Percentiles rank a stretch among this genome's conserved stretches.
phyloP scores from a whole-genome alignment of 2,888 invertebrate species.

The Lydus trimaculatus region DNA sequence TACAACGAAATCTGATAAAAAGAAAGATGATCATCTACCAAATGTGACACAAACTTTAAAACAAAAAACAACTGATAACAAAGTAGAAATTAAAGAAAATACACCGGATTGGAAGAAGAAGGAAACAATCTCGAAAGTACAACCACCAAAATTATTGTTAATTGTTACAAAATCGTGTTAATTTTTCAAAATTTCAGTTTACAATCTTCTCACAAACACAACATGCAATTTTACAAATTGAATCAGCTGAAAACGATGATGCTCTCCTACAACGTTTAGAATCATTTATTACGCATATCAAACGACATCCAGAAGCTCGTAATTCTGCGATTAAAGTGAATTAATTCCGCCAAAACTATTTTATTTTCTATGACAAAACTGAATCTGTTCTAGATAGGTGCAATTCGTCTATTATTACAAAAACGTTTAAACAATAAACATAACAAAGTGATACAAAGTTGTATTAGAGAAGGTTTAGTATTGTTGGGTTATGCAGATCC shows the following conservation, averaged over 20 bases:
- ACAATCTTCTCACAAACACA: slow-evolving; percentile 71
- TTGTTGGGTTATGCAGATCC: slow-evolving; percentile 76
- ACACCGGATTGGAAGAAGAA: slow-evolving; percentile 62
- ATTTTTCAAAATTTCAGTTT: slow-evolving; percentile 57
- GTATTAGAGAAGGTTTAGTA: slow-evolving; percentile 65
- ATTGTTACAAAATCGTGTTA: neutral
- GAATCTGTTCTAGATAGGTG: slow-evolving; percentile 67
- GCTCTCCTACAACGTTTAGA: slow-evolving; percentile 70
- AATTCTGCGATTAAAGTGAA: slow-evolving; percentile 73
- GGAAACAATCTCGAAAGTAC: slow-evolving; percentile 45
- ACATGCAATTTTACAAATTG: slow-evolving; percentile 70
- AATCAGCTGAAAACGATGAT: slow-evolving; percentile 64
- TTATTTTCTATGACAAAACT: slow-evolving; percentile 17
- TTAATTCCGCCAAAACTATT: neutral
- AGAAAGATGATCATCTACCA: slow-evolving; percentile 43
- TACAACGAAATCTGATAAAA: slow-evolving; percentile 7
- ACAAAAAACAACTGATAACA: slow-evolving; percentile 51
- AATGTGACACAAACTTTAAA: slow-evolving; percentile 56
- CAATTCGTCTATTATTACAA: slow-evolving; percentile 68
- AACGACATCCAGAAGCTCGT: slow-evolving; percentile 75
- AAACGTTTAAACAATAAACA: slow-evolving; percentile 60
- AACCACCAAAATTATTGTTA: slow-evolving; percentile 1
- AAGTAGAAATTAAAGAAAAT: slow-evolving; percentile 41
- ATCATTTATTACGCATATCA: slow-evolving; percentile 73
- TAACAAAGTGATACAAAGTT: slow-evolving; percentile 49